Evolutionary conservation across 2,888 invertebrate genomes (phyloP).

Genomic region (Napeogenes inachia): DNA sequence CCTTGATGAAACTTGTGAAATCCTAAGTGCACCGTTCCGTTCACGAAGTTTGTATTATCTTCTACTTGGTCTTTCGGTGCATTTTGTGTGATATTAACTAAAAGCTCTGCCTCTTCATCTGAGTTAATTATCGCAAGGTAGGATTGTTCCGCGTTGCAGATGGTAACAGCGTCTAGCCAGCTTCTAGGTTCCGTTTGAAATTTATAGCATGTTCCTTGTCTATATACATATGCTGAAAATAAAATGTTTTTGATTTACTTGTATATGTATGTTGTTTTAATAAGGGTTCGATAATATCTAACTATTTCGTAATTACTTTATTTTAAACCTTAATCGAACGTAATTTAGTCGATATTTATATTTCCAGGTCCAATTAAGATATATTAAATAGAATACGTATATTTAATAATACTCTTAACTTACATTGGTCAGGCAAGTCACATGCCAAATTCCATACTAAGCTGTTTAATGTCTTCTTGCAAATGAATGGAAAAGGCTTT

Average conservation of each 20-base stretch:
- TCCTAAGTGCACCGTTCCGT: slow-evolving; percentile 43
- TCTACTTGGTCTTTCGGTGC: slow-evolving; percentile 41
- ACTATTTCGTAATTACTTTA: too few species aligned
- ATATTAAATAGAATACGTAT: too few species aligned
- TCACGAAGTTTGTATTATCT: slow-evolving; percentile 34
- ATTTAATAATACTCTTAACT: too few species aligned
- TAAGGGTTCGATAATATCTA: too few species aligned
- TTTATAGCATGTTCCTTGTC: slow-evolving; percentile 54
- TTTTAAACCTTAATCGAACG: too few species aligned
- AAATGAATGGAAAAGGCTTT: slow-evolving; percentile 50
- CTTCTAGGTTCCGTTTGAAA: slow-evolving; percentile 49
- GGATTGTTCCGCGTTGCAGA: slow-evolving; percentile 53
- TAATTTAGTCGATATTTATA: too few species aligned
- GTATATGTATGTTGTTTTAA: too few species aligned
- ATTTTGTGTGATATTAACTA: slow-evolving; percentile 40
- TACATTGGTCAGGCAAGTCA: slow-evolving; percentile 43
- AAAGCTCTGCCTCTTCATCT: slow-evolving; percentile 43
- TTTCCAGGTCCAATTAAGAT: too few species aligned
- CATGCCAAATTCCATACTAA: slow-evolving; percentile 56
- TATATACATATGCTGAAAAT: slow-evolving; percentile 46
- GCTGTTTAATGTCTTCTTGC: slow-evolving; percentile 49
- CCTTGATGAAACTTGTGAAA: slow-evolving; percentile 36
- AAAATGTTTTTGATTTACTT: background rate
- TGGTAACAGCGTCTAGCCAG: slow-evolving; percentile 53
- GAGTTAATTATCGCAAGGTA: slow-evolving; percentile 54